A percentile compares a stretch with the other conserved stretches of the same genome.
Evolutionary conservation across 1,140 invertebrate genomes (phyloP).

Genomic region (Dendroctonus valens): DNA sequence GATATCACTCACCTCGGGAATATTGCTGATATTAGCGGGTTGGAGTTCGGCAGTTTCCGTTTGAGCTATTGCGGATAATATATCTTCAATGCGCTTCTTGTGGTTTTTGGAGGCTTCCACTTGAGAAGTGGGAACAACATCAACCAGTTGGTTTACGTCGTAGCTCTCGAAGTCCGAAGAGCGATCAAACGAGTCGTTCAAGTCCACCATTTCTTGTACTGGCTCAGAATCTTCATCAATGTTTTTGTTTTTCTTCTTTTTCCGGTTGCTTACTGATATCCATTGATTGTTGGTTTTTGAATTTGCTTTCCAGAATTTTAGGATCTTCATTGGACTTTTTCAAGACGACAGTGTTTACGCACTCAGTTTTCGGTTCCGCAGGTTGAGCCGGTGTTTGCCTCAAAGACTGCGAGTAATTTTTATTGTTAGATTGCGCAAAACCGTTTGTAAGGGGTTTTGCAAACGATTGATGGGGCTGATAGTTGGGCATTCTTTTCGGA

Average conservation of each 20-base stretch:
- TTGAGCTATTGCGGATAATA: conserved; percentile 34
- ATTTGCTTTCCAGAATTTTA: conserved; percentile 2
- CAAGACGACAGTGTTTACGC: no score
- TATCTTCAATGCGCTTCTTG: conserved; percentile 30
- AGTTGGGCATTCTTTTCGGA: neutral
- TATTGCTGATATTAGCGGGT: conserved; percentile 11
- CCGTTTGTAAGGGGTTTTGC: no score
- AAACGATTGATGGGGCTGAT: no score
- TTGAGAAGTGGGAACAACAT: conserved; percentile 36
- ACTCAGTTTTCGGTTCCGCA: no score
- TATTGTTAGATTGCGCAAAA: no score
- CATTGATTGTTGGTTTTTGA: conserved; percentile 42
- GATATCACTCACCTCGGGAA: conserved; percentile 35
- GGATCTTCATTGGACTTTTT: neutral
- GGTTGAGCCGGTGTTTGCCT: neutral
- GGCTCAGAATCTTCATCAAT: conserved; percentile 9
- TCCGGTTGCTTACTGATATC: conserved; percentile 48
- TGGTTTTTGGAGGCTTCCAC: conserved; percentile 10
- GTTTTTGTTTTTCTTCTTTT: conserved; percentile 47
- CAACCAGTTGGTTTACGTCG: conserved; percentile 39
- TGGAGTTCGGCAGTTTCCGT: conserved; percentile 4
- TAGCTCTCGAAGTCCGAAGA: conserved; percentile 39
- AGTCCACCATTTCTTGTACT: neutral
- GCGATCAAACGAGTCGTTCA: neutral
- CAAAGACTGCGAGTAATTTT: no score